These are phyloP conservation scores for Panzeria rudis DNA, from an alignment of 2,888 invertebrate genomes.

Conservation along the genomic window DNA sequence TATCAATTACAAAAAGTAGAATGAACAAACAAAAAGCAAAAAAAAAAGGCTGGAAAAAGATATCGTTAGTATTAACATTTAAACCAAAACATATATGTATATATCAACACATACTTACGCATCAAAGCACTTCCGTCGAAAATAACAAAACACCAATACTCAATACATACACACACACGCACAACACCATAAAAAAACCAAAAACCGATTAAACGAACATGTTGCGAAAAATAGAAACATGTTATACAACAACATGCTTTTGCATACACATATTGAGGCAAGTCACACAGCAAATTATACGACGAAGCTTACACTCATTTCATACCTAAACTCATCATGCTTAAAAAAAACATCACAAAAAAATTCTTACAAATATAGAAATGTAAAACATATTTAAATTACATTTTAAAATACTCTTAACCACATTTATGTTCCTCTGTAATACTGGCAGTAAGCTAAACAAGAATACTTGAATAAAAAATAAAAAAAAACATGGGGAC, in stretches of 20 bases:
- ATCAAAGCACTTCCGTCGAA: conserved; percentile 57
- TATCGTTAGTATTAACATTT: conserved; percentile 50
- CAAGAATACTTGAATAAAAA: not conserved
- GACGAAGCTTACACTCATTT: not conserved
- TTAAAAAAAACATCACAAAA: not conserved
- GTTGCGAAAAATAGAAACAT: conserved; percentile 48
- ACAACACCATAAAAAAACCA: conserved; percentile 10
- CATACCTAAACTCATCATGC: not conserved
- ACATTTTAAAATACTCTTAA: conserved; percentile 22
- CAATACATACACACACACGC: not conserved
- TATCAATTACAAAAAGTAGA: conserved; percentile 50
- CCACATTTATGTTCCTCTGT: not conserved
- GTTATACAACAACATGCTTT: not conserved
- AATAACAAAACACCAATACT: conserved; percentile 38
- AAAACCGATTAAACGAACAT: conserved; percentile 51
- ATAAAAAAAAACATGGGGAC: conserved; percentile 19
- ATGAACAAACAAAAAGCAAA: not conserved
- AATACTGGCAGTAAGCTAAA: not conserved
- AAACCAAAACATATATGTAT: conserved; percentile 29
- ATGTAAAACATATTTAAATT: conserved; percentile 24
- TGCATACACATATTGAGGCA: conserved; percentile 8
- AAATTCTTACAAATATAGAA: conserved; percentile 3
- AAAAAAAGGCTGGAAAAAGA: conserved; percentile 30
- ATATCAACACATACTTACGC: conserved; percentile 65
- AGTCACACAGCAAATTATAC: not conserved